Evolutionary conservation across 2,888 invertebrate species (phyloP).

Genomic region (Drosophila fulvimacula): DNA sequence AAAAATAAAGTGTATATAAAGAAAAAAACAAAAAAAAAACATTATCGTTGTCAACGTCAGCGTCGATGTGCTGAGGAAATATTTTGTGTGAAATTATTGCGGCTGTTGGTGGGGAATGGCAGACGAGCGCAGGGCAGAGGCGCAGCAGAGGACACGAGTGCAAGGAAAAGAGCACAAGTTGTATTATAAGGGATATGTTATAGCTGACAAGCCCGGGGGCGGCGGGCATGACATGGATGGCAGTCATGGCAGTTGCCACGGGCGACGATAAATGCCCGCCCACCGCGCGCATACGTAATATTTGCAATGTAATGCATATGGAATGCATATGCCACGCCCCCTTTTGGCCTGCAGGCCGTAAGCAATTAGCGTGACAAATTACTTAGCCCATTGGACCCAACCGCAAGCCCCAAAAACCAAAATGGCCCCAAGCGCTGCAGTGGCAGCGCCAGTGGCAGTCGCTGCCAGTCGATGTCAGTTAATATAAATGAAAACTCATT

Average conservation of each 20-base stretch:
- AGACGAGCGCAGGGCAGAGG: not conserved
- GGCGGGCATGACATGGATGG: not conserved
- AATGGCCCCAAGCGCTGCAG: constrained; percentile 13
- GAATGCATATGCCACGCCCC: not conserved
- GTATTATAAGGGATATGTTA: constrained; percentile 8
- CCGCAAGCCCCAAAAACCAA: constrained; percentile 27
- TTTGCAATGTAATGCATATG: constrained; percentile 11
- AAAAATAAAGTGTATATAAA: constrained; percentile 15
- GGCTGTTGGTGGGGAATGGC: not conserved
- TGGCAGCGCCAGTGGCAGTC: not conserved
- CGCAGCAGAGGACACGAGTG: not conserved
- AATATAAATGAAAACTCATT: constrained; percentile 77
- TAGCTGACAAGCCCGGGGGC: not conserved
- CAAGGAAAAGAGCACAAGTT: constrained; percentile 1
- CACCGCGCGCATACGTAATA: constrained; percentile 19
- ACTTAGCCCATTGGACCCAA: constrained; percentile 40
- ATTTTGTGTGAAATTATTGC: constrained; percentile 72
- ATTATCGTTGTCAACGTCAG: constrained; percentile 63
- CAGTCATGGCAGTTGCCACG: not conserved
- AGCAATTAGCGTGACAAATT: constrained; percentile 73
- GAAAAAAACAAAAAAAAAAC: constrained; percentile 30
- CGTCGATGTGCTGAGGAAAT: constrained; percentile 65
- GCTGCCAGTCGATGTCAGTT: constrained; percentile 44
- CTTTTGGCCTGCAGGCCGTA: constrained; percentile 22
- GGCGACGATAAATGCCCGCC: not conserved